A percentile compares a stretch with the other conserved stretches of the same genome.
Conservation (phyloP, 2,888 invertebrate genomes). For the Temnothorax ravouxi region DNA sequence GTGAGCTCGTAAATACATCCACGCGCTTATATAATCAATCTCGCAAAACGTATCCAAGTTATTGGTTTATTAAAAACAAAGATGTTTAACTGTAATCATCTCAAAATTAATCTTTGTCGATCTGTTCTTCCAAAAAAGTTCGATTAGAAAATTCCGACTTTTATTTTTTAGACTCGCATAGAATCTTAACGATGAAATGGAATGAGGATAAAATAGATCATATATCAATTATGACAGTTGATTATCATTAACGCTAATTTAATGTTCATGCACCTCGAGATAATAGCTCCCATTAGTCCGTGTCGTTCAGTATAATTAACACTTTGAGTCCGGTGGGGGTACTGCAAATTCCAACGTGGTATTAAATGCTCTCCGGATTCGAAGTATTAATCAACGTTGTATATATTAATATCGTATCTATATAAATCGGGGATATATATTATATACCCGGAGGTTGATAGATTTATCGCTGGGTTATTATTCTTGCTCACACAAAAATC, state of each 20-base stretch:
- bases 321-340: slow-evolving; percentile 34
- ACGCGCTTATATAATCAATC: background rate
- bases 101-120: background rate
- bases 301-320: slow-evolving; percentile 53
- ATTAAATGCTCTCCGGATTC: slow-evolving; percentile 43
- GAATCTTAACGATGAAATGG: background rate
- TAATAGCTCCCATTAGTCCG: slow-evolving; percentile 51
- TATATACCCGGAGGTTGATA: background rate
- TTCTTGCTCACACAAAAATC: background rate
- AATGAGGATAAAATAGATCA: background rate
- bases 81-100: background rate
- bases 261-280: slow-evolving; percentile 45
- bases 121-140: background rate
- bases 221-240: slow-evolving; percentile 5
- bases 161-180: too few species aligned
- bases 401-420: slow-evolving; percentile 26
- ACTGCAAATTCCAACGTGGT: slow-evolving; percentile 38
- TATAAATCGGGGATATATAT: background rate
- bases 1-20: background rate
- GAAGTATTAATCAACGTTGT: slow-evolving; percentile 39
- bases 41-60: background rate
- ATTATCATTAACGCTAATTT: slow-evolving; percentile 49
- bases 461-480: background rate
- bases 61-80: background rate
- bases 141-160: background rate